phyloP scores from a whole-genome alignment of 2,797 vertebrate genomes.

The Poecilia gillii region DNA sequence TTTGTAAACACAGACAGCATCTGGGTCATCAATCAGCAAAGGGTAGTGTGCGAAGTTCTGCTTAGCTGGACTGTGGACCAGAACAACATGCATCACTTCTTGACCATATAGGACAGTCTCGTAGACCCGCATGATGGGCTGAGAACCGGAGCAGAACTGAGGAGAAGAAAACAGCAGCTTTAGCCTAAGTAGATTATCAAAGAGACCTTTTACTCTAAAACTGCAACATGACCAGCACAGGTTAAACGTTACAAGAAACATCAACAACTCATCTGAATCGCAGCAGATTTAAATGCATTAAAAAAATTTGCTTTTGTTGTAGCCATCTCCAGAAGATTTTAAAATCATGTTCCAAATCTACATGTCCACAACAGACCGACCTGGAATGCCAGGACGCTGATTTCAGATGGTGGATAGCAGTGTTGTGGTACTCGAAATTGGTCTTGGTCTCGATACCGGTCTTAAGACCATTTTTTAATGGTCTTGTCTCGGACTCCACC shows the following conservation, averaged over 20 bases:
- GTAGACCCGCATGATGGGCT: neutral
- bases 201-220: neutral
- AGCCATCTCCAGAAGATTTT: no score
- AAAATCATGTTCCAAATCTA: no score
- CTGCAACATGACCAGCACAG: neutral
- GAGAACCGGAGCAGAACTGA: neutral
- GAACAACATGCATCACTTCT: slow-evolving; percentile 4
- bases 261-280: neutral
- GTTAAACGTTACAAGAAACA: neutral
- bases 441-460: no score
- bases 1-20: neutral
- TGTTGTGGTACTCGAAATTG: no score
- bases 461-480: no score
- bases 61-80: neutral
- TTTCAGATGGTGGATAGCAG: no score
- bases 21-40: neutral
- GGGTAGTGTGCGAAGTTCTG: neutral
- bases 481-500: no score
- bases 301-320: no score
- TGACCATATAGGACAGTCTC: neutral
- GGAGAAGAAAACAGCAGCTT: neutral
- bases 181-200: no score
- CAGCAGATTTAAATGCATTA: no score
- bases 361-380: no score
- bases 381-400: no score